phyloP scores from a whole-genome alignment of 2,888 invertebrate genomes.

The Lepidocyrtinus sp. region DNA sequence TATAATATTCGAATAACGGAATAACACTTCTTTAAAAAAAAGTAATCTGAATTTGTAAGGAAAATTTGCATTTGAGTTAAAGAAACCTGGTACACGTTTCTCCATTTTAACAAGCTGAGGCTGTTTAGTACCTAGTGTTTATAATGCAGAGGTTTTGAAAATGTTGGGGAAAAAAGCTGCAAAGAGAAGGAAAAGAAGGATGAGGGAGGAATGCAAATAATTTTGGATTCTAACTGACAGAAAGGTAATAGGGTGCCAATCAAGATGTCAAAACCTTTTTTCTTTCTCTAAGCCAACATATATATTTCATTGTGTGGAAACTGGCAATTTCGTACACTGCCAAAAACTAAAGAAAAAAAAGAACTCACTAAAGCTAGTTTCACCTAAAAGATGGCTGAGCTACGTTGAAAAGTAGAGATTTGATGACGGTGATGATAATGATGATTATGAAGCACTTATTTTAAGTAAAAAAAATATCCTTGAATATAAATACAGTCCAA shows the following conservation, averaged over 20 bases:
- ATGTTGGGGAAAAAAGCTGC: background rate
- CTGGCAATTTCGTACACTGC: slow-evolving; percentile 35
- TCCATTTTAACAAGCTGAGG: no score
- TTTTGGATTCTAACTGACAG: slow-evolving; percentile 65
- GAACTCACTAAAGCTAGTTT: slow-evolving; percentile 33
- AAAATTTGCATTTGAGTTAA: background rate
- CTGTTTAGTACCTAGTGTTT: no score
- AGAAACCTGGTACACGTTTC: no score
- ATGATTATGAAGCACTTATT: slow-evolving; percentile 23
- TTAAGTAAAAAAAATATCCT: slow-evolving; percentile 7
- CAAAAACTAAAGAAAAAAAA: slow-evolving; percentile 13
- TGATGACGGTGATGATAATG: slow-evolving; percentile 27
- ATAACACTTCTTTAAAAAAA: no score
- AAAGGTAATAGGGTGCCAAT: slow-evolving; percentile 68
- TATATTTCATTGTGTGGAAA: slow-evolving; percentile 27
- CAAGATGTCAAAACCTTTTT: slow-evolving; percentile 68
- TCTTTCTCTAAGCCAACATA: slow-evolving; percentile 39
- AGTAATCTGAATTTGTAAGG: slow-evolving; percentile 3
- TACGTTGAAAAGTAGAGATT: background rate
- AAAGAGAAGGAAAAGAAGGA: slow-evolving; percentile 45
- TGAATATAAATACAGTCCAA: no score
- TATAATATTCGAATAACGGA: no score
- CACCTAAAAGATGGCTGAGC: background rate
- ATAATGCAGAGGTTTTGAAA: no score
- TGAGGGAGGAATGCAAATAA: slow-evolving; percentile 60